These are phyloP conservation scores for Amphiprion ocellaris DNA, from an alignment of 2,113 vertebrate genomes.

Conservation along the genomic window DNA sequence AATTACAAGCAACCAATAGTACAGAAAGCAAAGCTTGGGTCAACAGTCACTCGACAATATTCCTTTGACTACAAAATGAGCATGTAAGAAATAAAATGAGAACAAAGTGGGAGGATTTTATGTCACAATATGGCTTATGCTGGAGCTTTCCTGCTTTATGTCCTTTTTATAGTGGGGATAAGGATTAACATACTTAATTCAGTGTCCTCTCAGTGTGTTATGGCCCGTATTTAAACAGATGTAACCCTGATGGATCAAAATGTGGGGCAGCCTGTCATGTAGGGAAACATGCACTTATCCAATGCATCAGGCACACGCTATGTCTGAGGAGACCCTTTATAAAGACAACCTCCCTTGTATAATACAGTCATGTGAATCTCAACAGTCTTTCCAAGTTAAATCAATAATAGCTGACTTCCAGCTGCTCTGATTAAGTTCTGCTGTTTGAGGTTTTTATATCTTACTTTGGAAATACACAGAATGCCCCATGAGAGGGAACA, in stretches of 20 bases:
- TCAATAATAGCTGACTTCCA: slow-evolving; percentile 6
- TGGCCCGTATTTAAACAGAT: slow-evolving; percentile 67
- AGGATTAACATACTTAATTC: slow-evolving; percentile 77
- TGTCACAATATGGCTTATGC: slow-evolving; percentile 48
- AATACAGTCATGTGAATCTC: slow-evolving; percentile 3
- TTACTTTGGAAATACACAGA: slow-evolving; percentile 43
- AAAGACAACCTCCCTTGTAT: not conserved
- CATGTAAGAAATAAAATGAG: slow-evolving; percentile 29
- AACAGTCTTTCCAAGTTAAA: slow-evolving; percentile 17
- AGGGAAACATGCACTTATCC: slow-evolving; percentile 61
- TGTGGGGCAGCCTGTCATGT: slow-evolving; percentile 68
- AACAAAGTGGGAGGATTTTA: slow-evolving; percentile 45
- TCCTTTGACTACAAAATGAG: slow-evolving; percentile 34
- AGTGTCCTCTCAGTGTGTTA: slow-evolving; percentile 60
- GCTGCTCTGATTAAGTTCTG: slow-evolving; percentile 1
- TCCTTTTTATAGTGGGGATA: slow-evolving; percentile 57
- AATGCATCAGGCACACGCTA: slow-evolving; percentile 11
- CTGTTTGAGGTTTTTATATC: slow-evolving; percentile 38
- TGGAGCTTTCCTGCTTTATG: slow-evolving; percentile 51
- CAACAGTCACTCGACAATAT: slow-evolving; percentile 46
- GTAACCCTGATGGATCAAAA: slow-evolving; percentile 70
- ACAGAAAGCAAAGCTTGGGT: slow-evolving; percentile 32
- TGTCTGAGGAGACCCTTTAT: slow-evolving; percentile 1
- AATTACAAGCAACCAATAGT: slow-evolving; percentile 55
- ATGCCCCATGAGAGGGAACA: slow-evolving; percentile 41